Conservation (phyloP, 2,888 invertebrate genomes). For the Steinernema carpocapsae region DNA sequence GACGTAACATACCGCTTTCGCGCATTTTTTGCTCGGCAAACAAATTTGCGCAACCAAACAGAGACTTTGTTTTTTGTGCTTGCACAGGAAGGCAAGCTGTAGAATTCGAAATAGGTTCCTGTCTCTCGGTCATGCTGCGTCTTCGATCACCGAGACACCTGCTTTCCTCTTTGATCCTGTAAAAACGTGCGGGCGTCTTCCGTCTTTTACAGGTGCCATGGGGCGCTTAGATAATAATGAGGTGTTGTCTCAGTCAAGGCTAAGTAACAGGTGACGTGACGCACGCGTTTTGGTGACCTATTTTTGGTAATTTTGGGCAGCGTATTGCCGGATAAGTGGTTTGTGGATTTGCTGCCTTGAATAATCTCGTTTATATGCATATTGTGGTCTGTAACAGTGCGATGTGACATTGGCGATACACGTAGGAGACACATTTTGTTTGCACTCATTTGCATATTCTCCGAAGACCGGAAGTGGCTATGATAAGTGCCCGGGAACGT, state of each 20-base stretch:
- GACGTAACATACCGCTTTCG: constrained; percentile 30
- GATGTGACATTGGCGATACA: too few relatives aligned
- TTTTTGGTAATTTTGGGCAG: constrained; percentile 1
- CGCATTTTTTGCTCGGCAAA: constrained; percentile 15
- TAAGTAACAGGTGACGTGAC: constrained; percentile 8
- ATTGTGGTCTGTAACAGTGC: too few relatives aligned
- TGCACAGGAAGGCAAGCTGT: neutral
- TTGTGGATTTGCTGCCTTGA: too few relatives aligned
- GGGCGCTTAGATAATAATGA: constrained; percentile 19
- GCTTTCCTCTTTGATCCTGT: neutral
- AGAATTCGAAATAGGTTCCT: too few relatives aligned
- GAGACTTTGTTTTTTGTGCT: neutral
- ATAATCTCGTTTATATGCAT: too few relatives aligned
- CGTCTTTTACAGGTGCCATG: constrained; percentile 26
- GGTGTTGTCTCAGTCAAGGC: constrained; percentile 13
- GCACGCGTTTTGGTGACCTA: constrained; percentile 26
- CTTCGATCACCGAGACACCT: neutral
- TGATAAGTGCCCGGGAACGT: neutral
- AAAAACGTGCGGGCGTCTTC: constrained; percentile 8
- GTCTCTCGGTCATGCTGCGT: neutral
- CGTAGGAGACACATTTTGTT: neutral
- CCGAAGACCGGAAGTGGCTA: neutral
- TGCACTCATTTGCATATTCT: constrained; percentile 15
- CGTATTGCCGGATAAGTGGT: neutral
- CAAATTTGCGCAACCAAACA: constrained; percentile 32